Evolutionary conservation across 35 echinoderm and acorn worm species (phyloP).

Genomic region (Apostichopus californicus): DNA sequence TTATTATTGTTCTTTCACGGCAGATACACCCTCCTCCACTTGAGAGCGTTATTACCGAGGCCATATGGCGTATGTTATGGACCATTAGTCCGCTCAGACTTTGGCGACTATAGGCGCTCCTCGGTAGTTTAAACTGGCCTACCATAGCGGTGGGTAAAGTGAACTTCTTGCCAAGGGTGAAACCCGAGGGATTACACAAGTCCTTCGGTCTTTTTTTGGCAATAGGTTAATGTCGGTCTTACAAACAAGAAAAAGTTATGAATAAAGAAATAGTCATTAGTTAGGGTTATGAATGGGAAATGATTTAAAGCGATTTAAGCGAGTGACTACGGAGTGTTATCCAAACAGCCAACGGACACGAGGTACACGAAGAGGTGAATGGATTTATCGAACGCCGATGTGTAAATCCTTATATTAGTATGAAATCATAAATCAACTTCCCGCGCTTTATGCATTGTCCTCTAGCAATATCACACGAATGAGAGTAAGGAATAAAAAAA

Average conservation of each 20-base stretch:
- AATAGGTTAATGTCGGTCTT: slow-evolving; percentile 9
- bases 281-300: slow-evolving; percentile 37
- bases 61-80: slow-evolving; percentile 44
- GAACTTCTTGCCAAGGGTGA: neutral
- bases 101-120: neutral
- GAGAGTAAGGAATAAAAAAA: too few species aligned
- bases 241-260: slow-evolving; percentile 6
- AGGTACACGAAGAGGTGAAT: neutral
- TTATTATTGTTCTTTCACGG: neutral
- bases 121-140: neutral
- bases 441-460: too few species aligned
- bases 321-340: slow-evolving; percentile 13
- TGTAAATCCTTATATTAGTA: too few species aligned
- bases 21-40: neutral
- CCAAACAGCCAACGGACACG: slow-evolving; percentile 34
- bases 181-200: neutral
- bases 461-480: too few species aligned
- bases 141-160: too few species aligned
- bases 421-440: too few species aligned
- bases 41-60: slow-evolving; percentile 19
- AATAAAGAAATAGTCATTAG: slow-evolving; percentile 47
- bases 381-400: neutral
- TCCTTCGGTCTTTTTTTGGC: neutral
- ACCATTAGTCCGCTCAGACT: slow-evolving; percentile 4
- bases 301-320: slow-evolving; percentile 34